phyloP scores from a whole-genome alignment of 2,797 vertebrate species.

The Onychomys torridus region DNA sequence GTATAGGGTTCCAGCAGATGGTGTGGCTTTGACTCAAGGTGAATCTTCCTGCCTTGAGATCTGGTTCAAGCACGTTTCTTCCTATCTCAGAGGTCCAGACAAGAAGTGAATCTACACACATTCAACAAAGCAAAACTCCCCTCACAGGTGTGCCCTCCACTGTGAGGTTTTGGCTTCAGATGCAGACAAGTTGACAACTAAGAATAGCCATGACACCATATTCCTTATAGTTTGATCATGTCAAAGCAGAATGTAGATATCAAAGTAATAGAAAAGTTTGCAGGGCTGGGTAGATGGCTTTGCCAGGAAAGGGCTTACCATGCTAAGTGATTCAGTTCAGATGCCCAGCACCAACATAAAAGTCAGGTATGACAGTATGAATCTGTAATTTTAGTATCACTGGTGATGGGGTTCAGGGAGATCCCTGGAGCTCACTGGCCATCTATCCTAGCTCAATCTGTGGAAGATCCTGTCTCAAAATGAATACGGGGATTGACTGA shows the following conservation, averaged over 20 bases:
- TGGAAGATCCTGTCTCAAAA: not conserved
- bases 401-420: not conserved
- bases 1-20: not conserved
- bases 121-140: not conserved
- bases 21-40: not conserved
- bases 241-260: not conserved
- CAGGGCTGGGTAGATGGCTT: not conserved
- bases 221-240: conserved; percentile 3
- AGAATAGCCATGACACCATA: not conserved
- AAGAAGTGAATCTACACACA: not conserved
- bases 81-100: not conserved
- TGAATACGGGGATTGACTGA: not conserved
- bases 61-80: not conserved
- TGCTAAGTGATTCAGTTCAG: not conserved
- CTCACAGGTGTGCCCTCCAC: not conserved
- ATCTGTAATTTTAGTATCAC: not conserved
- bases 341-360: not conserved
- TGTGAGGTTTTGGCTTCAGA: not conserved
- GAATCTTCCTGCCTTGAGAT: not conserved
- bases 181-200: not conserved
- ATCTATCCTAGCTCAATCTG: not conserved
- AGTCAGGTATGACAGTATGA: not conserved
- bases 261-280: not conserved
- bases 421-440: not conserved
- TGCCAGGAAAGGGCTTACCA: not conserved